Evolutionary conservation across 2,797 vertebrate species (phyloP), one percentile per base, ranked within the genome.

Genomic region (Discoglossus pictus): DNA sequence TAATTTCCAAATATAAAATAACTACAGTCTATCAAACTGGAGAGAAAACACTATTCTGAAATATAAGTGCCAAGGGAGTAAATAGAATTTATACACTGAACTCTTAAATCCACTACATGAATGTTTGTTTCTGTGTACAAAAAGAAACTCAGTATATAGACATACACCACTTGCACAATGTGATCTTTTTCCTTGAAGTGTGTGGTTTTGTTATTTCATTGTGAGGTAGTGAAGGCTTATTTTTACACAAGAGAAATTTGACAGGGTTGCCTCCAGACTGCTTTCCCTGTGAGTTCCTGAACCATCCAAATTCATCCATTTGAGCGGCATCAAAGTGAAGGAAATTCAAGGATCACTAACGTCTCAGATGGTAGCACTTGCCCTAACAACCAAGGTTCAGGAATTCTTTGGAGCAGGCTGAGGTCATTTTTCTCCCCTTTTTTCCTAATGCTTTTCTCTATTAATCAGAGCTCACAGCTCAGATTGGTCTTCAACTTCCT

Each of bases 401-500:
- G 92, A 96, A 95, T 97, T 95, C 92, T 94, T 93, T 92, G 91
- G 92, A 92, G 88, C 89, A 90, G 89, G 84, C 93, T 92, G 89
- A 95, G 93, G 93, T 97, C 93, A 96, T 92, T 93, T 93, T 87
- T 91, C 90, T 88, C 85, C 85, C 87, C 87, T 89, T 24, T 46
- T 88, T 89, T 89, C 86, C 92, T 92, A 94, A 95, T 93, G 94
- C 93, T 96, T 96, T 96, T 95, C 94, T 98, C 92, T 96, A 95
- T 96, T 98, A 98, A 98, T 98, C 95, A 97, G 94, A 95, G 93
- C 94, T 95, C 92, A 88, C 91, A 86, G 93, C 93, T 97, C 92
- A 95, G 92, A 95, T 94, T 95, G 93, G 94, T 95, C 94, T 96
- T 97, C 95, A 96, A 96, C 96, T 98, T 98, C 94, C 94, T 98